phyloP scores from a whole-genome alignment of 1,140 invertebrate genomes.

The Paraescarpia echinospica region DNA sequence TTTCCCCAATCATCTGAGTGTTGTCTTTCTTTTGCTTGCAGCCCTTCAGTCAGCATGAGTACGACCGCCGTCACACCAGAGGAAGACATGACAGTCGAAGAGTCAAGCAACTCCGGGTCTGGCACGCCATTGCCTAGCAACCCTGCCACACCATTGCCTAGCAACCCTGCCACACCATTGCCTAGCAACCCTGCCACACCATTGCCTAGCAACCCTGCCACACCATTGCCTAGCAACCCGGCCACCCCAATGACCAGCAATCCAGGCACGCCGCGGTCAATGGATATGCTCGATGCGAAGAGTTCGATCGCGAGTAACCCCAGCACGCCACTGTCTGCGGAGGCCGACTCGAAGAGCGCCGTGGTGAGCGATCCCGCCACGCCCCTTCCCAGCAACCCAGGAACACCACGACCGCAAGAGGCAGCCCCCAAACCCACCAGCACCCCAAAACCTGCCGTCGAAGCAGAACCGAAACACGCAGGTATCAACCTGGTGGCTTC shows the following conservation, averaged over 20 bases:
- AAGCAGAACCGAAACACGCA: slow-evolving; percentile 12
- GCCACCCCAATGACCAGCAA: slow-evolving; percentile 47
- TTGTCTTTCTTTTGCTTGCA: not conserved
- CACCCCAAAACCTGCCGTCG: slow-evolving; percentile 32
- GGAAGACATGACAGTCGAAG: not conserved
- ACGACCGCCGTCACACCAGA: not conserved
- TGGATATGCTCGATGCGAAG: slow-evolving; percentile 7
- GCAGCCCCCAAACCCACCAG: not conserved
- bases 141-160: no score
- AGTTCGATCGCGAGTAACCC: not conserved
- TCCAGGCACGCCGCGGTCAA: slow-evolving; percentile 50
- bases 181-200: not conserved
- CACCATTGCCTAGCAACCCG: slow-evolving; percentile 4
- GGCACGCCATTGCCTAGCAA: not conserved
- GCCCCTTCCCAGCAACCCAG: not conserved
- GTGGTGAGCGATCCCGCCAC: not conserved
- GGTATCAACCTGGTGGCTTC: not conserved
- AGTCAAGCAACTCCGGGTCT: not conserved
- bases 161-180: no score
- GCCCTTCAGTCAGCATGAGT: not conserved
- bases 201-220: not conserved
- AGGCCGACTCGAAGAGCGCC: not conserved
- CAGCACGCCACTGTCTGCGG: not conserved
- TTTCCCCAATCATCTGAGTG: not conserved
- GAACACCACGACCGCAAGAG: not conserved